Percentiles rank a stretch among this genome's conserved stretches.
phyloP scores from a whole-genome alignment of 2,113 vertebrate species.

The Austrofundulus limnaeus region DNA sequence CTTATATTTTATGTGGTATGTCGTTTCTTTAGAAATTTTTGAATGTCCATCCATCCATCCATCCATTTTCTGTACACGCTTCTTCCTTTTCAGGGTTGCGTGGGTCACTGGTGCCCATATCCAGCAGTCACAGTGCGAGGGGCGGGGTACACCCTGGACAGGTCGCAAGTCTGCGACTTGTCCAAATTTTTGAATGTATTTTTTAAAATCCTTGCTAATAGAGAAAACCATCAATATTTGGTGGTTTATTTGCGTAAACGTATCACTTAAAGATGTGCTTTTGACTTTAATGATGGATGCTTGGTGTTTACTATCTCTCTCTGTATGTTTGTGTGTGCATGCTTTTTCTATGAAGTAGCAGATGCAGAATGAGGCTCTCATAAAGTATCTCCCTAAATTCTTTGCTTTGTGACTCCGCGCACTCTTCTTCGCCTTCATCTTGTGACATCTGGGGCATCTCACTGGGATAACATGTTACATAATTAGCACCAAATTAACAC shows the following conservation, averaged over 20 bases:
- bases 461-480: conserved; percentile 69
- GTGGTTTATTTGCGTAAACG: conserved; percentile 27
- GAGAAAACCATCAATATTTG: too few species aligned
- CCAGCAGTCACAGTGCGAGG: too few species aligned
- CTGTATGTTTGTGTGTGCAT: not conserved
- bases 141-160: too few species aligned
- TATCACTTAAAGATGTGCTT: not conserved
- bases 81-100: too few species aligned
- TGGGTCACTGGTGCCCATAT: too few species aligned
- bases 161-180: too few species aligned
- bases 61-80: too few species aligned
- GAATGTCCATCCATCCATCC: too few species aligned
- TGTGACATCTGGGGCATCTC: conserved; percentile 71
- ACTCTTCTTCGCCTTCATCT: conserved; percentile 52
- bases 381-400: conserved; percentile 26
- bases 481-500: conserved; percentile 80
- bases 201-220: too few species aligned
- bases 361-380: conserved; percentile 21
- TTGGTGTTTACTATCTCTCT: not conserved
- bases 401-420: conserved; percentile 33
- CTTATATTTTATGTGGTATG: conserved; percentile 47
- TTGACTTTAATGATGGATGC: conserved; percentile 20
- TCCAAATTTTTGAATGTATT: too few species aligned
- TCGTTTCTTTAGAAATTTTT: conserved; percentile 38
- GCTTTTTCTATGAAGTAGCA: conserved; percentile 17